Conservation (phyloP, 2,113 vertebrate species). For the Pygoscelis adeliae region DNA sequence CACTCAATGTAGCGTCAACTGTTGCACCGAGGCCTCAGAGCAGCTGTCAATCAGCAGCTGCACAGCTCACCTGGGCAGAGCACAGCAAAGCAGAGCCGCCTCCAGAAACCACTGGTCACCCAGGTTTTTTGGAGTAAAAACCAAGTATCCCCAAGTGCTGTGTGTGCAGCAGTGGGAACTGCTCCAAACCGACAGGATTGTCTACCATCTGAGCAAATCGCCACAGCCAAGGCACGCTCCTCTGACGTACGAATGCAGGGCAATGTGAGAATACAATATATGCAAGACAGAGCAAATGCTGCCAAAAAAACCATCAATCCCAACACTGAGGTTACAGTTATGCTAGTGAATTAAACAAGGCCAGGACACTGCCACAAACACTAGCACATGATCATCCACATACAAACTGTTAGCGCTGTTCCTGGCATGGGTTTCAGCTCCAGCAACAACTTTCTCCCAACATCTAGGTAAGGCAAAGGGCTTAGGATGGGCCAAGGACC, state of each 20-base stretch:
- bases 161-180: accelerated
- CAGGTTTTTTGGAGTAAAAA: neutral
- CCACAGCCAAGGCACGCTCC: neutral
- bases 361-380: neutral
- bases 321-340: neutral
- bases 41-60: constrained; percentile 37
- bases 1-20: neutral
- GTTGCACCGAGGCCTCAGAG: neutral
- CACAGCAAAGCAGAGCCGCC: neutral
- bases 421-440: neutral
- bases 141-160: neutral
- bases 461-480: neutral
- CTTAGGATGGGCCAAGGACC: neutral
- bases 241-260: accelerated
- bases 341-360: neutral
- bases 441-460: neutral
- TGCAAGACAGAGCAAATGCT: neutral
- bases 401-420: accelerated
- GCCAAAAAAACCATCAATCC: neutral
- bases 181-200: neutral
- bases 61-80: neutral
- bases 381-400: too few species aligned
- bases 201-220: accelerated
- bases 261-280: neutral
- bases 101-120: accelerated